Conservation (phyloP, 2,888 invertebrate species). For the Agrypnus murinus region DNA sequence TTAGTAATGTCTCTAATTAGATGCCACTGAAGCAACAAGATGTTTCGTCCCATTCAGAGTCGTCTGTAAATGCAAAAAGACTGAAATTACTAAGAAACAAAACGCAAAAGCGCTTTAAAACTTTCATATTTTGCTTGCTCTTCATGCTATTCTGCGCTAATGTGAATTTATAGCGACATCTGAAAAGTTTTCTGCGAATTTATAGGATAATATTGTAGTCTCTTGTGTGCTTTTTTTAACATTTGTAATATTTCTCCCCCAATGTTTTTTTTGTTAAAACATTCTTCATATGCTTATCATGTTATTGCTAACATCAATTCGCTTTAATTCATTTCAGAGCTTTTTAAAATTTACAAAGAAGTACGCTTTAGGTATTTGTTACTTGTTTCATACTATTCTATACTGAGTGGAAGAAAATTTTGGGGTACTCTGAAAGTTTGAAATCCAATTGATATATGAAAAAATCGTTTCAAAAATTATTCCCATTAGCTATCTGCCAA, state of each 20-base stretch:
- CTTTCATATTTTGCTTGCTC: conserved; percentile 24
- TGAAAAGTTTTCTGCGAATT: conserved; percentile 36
- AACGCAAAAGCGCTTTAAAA: conserved; percentile 28
- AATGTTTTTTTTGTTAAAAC: conserved; percentile 24
- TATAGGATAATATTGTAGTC: conserved; percentile 34
- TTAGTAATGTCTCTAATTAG: background rate
- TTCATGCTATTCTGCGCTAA: conserved; percentile 32
- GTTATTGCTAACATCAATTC: too few relatives aligned
- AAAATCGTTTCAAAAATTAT: too few relatives aligned
- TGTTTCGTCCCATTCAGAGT: background rate
- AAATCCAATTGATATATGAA: too few relatives aligned
- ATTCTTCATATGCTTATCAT: too few relatives aligned
- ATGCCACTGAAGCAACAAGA: conserved; percentile 9
- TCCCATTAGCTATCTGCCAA: too few relatives aligned
- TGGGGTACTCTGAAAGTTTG: too few relatives aligned
- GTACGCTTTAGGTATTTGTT: too few relatives aligned
- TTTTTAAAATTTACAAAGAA: too few relatives aligned
- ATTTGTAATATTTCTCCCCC: conserved; percentile 20
- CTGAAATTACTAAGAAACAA: conserved; percentile 17
- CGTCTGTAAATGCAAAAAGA: background rate
- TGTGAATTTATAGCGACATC: conserved; percentile 37
- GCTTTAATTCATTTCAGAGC: too few relatives aligned
- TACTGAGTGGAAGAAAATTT: too few relatives aligned
- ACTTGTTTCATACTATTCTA: too few relatives aligned
- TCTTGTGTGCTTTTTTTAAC: conserved; percentile 3